Percentiles rank a stretch among this genome's conserved stretches.
These are phyloP conservation scores for Etheostoma perlongum DNA, from an alignment of 2,797 vertebrate genomes.

Conservation along the genomic window DNA sequence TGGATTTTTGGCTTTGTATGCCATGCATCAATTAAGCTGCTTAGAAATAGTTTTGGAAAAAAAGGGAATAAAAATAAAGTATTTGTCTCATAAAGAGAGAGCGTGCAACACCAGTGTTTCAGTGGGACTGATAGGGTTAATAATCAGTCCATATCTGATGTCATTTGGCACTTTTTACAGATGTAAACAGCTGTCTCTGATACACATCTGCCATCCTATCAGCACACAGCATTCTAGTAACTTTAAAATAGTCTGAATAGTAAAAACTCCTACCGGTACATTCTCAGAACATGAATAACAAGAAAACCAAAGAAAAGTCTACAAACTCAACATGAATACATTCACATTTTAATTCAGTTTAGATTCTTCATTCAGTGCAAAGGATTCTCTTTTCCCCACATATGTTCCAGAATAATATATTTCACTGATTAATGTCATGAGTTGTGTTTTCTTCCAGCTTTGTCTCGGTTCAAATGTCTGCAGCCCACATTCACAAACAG, in stretches of 20 bases:
- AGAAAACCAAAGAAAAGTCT: not conserved
- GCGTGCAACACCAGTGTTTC: no score
- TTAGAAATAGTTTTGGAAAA: not conserved
- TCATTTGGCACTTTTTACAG: no score
- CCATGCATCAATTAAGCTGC: not conserved
- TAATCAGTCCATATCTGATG: no score
- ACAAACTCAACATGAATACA: not conserved
- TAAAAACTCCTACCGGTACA: not conserved
- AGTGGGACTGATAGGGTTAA: no score
- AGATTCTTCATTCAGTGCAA: not conserved
- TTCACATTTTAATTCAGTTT: not conserved
- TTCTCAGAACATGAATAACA: not conserved
- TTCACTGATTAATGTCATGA: not conserved
- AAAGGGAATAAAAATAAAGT: not conserved
- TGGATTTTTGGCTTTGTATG: not conserved
- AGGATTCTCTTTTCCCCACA: not conserved
- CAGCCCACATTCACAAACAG: conserved; percentile 43
- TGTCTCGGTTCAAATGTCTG: not conserved
- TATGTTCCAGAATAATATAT: not conserved
- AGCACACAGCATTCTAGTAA: no score
- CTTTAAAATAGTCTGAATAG: no score
- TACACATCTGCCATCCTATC: no score
- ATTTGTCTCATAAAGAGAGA: no score
- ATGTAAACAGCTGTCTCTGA: no score
- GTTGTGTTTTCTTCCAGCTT: conserved; percentile 16